Percentiles rank a stretch among this genome's conserved stretches.
phyloP scores from a whole-genome alignment of 2,113 vertebrate species.

The Gymnorhina tibicen region DNA sequence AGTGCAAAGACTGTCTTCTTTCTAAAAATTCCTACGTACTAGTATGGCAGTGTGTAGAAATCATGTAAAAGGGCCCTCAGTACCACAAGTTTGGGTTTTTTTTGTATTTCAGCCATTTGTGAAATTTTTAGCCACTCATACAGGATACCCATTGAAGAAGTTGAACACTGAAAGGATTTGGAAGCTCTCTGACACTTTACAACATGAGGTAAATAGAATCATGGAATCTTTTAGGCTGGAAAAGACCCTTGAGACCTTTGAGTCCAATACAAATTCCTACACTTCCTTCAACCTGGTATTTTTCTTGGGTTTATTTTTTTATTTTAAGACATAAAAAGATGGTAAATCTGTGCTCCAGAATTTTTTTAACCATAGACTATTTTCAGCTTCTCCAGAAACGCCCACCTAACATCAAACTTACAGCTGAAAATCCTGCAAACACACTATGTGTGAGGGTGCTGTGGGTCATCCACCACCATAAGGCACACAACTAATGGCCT shows the following conservation, averaged over 20 bases:
- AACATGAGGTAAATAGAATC: conserved; percentile 51
- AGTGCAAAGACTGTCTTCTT: not conserved
- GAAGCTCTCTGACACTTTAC: conserved; percentile 53
- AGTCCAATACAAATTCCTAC: not conserved
- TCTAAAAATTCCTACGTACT: not conserved
- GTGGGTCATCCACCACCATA: not conserved
- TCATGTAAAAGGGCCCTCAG: not conserved
- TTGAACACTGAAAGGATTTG: conserved; percentile 3
- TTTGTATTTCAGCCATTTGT: conserved; percentile 57
- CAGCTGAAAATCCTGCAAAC: not conserved
- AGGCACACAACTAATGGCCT: not conserved
- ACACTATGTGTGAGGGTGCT: not conserved
- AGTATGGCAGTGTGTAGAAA: not conserved
- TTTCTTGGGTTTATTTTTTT: not conserved
- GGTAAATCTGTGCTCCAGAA: not conserved
- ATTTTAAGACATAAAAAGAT: not conserved
- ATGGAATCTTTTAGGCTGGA: not conserved
- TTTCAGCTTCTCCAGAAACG: not conserved
- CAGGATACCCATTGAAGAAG: conserved; percentile 32
- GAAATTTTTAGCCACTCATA: conserved; percentile 31
- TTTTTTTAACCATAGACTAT: not conserved
- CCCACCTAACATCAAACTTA: not conserved
- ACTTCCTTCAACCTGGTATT: not conserved
- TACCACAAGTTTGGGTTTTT: not conserved
- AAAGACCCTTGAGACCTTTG: not conserved